Conservation (phyloP, 2,113 vertebrate species). For the Camelus bactrianus region DNA sequence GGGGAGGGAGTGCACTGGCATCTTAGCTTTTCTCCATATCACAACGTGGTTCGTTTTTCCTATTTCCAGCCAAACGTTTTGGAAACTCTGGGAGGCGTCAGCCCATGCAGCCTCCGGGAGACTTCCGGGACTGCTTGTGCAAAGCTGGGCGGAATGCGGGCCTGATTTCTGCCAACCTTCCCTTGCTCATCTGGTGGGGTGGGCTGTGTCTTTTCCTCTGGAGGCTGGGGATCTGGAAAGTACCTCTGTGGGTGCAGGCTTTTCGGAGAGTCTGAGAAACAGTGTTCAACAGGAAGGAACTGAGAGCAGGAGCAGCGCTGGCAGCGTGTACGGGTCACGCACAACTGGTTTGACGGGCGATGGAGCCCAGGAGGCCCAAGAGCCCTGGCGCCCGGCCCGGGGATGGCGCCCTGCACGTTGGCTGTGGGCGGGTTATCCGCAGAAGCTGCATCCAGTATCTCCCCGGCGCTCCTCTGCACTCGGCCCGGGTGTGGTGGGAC, state of each 20-base stretch:
- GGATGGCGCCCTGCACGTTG: not conserved
- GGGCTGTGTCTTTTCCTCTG: not conserved
- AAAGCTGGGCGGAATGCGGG: fast-evolving
- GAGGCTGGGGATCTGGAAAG: not conserved
- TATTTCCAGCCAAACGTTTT: not conserved
- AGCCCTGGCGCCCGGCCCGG: fast-evolving
- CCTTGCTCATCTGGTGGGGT: fast-evolving
- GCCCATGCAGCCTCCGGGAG: not conserved
- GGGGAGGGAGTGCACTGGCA: not conserved
- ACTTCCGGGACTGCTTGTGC: not conserved
- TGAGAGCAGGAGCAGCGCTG: fast-evolving
- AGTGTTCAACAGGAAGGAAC: fast-evolving
- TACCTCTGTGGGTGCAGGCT: not conserved
- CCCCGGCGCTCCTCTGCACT: fast-evolving
- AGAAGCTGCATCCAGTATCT: not conserved
- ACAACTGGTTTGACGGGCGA: fast-evolving
- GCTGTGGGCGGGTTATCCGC: too few relatives aligned
- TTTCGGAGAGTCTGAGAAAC: not conserved
- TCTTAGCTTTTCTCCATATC: fast-evolving
- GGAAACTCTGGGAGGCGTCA: not conserved
- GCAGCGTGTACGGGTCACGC: fast-evolving
- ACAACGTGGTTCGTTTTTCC: not conserved
- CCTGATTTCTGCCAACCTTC: not conserved
- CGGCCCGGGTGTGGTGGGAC: not conserved
- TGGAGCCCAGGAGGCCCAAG: fast-evolving